phyloP scores from a whole-genome alignment of 2,797 vertebrate species.

The Gorsachius magnificus region DNA sequence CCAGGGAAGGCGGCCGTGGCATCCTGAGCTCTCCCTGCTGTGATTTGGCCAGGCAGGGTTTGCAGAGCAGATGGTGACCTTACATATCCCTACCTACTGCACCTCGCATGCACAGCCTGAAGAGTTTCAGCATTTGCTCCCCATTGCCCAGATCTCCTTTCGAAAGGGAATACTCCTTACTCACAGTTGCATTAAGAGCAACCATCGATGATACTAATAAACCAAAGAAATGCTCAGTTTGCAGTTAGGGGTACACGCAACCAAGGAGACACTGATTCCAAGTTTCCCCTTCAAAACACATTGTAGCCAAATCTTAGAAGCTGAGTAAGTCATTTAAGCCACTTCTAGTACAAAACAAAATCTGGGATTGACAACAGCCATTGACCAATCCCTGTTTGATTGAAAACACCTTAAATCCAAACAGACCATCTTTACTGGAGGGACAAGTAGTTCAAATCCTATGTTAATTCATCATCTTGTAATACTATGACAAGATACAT shows the following conservation, averaged over 20 bases:
- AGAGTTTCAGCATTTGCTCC: not conserved
- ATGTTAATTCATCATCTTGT: not conserved
- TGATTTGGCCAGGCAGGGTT: not conserved
- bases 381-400: not conserved
- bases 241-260: not conserved
- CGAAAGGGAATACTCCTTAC: not conserved
- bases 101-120: not conserved
- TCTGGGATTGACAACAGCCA: not conserved
- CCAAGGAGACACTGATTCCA: not conserved
- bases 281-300: constrained; percentile 33
- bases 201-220: accelerated
- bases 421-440: not conserved
- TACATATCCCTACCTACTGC: not conserved
- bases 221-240: not conserved
- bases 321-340: not conserved
- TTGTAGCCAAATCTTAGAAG: not conserved
- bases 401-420: not conserved
- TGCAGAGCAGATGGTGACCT: constrained; percentile 63
- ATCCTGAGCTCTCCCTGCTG: not conserved
- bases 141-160: not conserved
- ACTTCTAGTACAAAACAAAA: not conserved
- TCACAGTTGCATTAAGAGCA: accelerated
- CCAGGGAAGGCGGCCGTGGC: not conserved
- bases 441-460: not conserved
- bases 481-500: not conserved